phyloP scores from a whole-genome alignment of 2,113 vertebrate species.

The Phrynosoma platyrhinos region DNA sequence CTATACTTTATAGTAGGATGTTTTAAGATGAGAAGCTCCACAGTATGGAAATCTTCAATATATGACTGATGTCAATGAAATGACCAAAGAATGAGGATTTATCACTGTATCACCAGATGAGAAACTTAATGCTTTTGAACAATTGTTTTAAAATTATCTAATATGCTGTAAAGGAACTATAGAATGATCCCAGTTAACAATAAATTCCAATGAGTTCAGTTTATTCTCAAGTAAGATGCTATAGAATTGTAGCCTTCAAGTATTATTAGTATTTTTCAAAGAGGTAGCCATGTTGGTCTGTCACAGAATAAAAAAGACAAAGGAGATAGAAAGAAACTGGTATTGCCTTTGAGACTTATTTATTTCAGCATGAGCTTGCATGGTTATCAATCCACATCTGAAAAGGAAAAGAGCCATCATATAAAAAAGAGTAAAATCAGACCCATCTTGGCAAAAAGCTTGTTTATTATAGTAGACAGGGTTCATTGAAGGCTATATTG shows the following conservation, averaged over 20 bases:
- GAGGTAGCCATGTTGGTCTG: background rate
- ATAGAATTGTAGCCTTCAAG: background rate
- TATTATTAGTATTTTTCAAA: background rate
- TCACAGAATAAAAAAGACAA: no score
- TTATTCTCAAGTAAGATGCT: background rate
- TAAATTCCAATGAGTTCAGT: background rate
- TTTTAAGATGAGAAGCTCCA: background rate
- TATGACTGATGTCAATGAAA: background rate
- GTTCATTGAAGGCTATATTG: background rate
- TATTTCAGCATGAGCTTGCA: no score
- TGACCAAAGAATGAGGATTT: background rate
- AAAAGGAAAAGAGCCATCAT: no score
- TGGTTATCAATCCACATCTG: no score
- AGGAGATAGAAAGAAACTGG: no score
- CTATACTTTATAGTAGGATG: slow-evolving; percentile 17
- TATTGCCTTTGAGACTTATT: no score
- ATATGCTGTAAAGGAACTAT: background rate
- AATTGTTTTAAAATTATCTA: background rate
- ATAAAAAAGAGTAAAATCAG: no score
- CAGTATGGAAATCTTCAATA: background rate
- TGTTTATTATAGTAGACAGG: background rate
- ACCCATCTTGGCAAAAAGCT: no score
- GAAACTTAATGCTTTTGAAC: rapidly evolving
- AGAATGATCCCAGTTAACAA: background rate
- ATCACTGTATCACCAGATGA: background rate